Evolutionary conservation across 2,888 invertebrate genomes (phyloP).

Genomic region (Deroplatys truncata): DNA sequence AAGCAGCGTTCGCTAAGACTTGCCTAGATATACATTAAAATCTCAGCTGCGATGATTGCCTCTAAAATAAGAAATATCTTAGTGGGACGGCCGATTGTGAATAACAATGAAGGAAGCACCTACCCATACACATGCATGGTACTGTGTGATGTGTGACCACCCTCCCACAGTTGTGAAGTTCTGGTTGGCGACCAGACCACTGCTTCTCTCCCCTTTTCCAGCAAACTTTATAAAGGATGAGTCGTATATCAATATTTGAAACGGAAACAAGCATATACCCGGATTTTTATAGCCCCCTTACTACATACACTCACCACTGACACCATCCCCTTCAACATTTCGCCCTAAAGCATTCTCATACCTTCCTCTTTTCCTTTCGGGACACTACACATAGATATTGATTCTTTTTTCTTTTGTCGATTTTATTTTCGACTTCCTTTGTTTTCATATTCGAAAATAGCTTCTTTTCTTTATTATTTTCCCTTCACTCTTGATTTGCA

Average conservation of each 20-base stretch:
- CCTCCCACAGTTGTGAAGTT: not conserved
- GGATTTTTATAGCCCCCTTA: slow-evolving; percentile 11
- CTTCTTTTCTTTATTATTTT: not conserved
- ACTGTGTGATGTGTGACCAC: not conserved
- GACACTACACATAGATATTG: not conserved
- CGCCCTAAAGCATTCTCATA: slow-evolving; percentile 1
- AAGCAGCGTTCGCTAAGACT: too few species aligned
- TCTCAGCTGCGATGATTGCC: too few species aligned
- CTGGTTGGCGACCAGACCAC: not conserved
- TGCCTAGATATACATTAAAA: too few species aligned
- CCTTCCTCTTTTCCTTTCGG: not conserved
- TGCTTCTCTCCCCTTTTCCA: not conserved
- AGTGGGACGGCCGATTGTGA: not conserved
- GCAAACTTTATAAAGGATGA: slow-evolving; percentile 9
- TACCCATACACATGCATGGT: not conserved
- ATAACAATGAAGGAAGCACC: not conserved
- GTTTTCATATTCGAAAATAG: not conserved
- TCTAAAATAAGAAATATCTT: too few species aligned
- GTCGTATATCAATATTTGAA: slow-evolving; percentile 16
- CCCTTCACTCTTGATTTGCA: not conserved
- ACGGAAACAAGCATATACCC: slow-evolving; percentile 12
- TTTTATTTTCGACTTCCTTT: not conserved
- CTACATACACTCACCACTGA: not conserved
- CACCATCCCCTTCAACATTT: not conserved
- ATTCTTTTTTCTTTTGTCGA: not conserved